Conservation (phyloP, 2,797 vertebrate species). For the Menidia menidia region DNA sequence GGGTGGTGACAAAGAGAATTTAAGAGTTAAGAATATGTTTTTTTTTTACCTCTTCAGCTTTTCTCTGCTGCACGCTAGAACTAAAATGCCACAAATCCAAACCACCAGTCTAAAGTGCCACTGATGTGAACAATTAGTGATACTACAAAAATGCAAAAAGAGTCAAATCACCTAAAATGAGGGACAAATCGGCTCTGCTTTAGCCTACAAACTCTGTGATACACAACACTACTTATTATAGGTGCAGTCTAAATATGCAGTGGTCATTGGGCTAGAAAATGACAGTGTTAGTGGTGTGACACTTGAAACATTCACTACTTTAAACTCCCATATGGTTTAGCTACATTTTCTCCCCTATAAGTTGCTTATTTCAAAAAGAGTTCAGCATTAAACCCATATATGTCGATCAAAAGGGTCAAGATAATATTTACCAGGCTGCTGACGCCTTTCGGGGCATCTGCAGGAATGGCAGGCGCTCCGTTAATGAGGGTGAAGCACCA, state of each 20-base stretch:
- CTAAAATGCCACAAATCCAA: no score
- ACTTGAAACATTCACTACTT: no score
- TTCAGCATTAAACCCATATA: not conserved
- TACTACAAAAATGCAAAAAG: no score
- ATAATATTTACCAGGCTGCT: slow-evolving; percentile 31
- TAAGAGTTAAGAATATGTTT: no score
- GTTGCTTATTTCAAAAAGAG: not conserved
- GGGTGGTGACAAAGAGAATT: no score
- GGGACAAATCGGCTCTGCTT: not conserved
- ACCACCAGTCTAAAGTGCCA: no score
- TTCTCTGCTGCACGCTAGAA: no score
- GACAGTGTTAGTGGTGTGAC: no score
- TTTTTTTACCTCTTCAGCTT: no score
- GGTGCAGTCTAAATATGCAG: not conserved
- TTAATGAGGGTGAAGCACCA: slow-evolving; percentile 49
- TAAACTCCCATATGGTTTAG: no score
- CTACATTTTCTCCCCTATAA: not conserved
- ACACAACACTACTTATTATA: not conserved
- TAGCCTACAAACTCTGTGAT: not conserved
- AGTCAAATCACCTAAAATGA: not conserved
- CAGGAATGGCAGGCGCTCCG: slow-evolving; percentile 33
- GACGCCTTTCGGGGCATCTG: slow-evolving; percentile 13
- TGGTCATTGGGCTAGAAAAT: not conserved
- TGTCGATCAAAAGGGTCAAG: slow-evolving; percentile 16
- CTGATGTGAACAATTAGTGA: no score